Conservation (phyloP, 2,888 invertebrate genomes). For the Vannuccia rotundouncinata region DNA sequence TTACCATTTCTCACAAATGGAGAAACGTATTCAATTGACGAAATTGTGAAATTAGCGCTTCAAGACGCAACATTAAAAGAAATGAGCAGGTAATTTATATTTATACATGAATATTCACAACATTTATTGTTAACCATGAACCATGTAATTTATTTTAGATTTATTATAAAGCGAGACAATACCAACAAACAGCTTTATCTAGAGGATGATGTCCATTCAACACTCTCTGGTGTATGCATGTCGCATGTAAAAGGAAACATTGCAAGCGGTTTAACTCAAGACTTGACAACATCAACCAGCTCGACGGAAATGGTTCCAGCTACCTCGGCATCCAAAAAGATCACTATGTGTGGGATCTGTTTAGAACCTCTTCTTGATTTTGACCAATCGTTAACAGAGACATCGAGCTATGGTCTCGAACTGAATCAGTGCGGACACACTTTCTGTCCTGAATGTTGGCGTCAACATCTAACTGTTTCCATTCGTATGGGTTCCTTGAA, state of each 20-base stretch:
- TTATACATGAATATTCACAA: background rate
- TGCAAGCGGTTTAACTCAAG: background rate
- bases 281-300: background rate
- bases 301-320: background rate
- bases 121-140: background rate
- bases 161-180: background rate
- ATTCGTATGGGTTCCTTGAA: background rate
- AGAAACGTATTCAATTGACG: background rate
- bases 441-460: conserved; percentile 10
- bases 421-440: background rate
- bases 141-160: background rate
- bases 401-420: background rate
- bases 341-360: background rate
- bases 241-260: background rate
- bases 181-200: background rate
- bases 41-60: background rate
- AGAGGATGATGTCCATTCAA: background rate
- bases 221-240: background rate
- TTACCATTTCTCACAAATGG: background rate
- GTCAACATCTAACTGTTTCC: background rate
- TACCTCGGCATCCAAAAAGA: background rate
- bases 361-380: background rate
- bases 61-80: background rate
- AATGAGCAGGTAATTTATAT: background rate
- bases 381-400: background rate